A percentile compares a stretch with the other conserved stretches of the same genome.
These are phyloP conservation scores for Microtus ochrogaster DNA, from an alignment of 2,113 vertebrate species.

Conservation along the genomic window DNA sequence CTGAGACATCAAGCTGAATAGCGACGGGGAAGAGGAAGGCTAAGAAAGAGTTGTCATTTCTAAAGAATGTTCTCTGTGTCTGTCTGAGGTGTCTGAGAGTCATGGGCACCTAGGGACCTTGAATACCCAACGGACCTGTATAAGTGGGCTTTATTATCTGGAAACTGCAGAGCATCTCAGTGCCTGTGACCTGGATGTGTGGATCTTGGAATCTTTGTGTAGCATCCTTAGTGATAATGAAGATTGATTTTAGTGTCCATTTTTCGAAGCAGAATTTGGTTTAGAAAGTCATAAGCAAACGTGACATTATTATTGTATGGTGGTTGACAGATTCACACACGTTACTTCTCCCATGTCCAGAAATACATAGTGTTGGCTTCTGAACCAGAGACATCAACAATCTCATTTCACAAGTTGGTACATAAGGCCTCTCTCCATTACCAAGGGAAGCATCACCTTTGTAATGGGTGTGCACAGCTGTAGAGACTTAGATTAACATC, in stretches of 20 bases:
- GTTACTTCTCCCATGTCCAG: neutral
- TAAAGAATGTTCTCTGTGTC: neutral
- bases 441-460: neutral
- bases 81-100: neutral
- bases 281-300: neutral
- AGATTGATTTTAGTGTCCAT: neutral
- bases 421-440: neutral
- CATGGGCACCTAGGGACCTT: neutral
- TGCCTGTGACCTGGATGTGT: neutral
- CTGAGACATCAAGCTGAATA: neutral
- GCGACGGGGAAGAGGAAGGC: fast-evolving
- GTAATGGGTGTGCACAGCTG: neutral
- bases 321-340: neutral
- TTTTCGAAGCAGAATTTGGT: neutral
- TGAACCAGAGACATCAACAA: neutral
- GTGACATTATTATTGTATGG: neutral
- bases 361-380: neutral
- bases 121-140: too few species aligned
- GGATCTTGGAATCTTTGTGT: neutral
- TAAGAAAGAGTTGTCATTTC: neutral
- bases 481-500: neutral
- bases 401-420: neutral
- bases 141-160: neutral
- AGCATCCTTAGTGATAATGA: neutral
- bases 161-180: neutral